Evolutionary conservation across 2,888 invertebrate genomes (phyloP), one percentile per base, ranked within the genome.

Genomic region (Gnatocerus cornutus): DNA sequence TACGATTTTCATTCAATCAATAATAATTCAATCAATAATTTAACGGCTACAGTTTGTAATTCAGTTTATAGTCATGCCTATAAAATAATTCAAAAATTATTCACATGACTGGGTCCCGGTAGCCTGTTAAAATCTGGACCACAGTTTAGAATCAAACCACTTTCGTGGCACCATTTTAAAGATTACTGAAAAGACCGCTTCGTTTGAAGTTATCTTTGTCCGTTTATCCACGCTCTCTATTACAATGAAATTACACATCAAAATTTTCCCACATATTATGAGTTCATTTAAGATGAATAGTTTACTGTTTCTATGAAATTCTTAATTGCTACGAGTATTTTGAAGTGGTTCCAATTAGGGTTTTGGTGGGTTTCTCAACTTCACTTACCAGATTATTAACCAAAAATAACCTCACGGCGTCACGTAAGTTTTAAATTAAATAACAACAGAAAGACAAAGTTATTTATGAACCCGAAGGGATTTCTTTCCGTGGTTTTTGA

Each of bases 201-300:
- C 50, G 33, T 29, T 50, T 53, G 14, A 43, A 53, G 43, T 63
- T 53, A 53, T 53, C 52, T 63, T 43, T 43, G 39, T 65, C 56
- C 48, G 55, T 46, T 53, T 37, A 48, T 48, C 10, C 65, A 14
- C 16, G 56, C 13, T 30, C 46, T 12, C 37, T 10, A 59, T 37
- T 43, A 59, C 66, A 50, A 58, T 59, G 59, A 59, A 67, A 59
- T 59, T 67, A 67, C 14, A 59, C 59, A 52, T 21, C 53, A 27
- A 46, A 63, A 71, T 46, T 71, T 71, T 71, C 71, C 65, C 68
- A 71, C 71, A 68, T 68, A 65, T 59, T 65, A 59, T 39, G 56
- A 63, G 59, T 68, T 68, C 56, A 56, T 53, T 58, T 41, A 58
- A 52, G 39, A 63, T 69, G 63, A 69, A 69, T 69, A 58, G 68